A percentile compares a stretch with the other conserved stretches of the same genome.
Evolutionary conservation across 64 coral and sea anemone species (phyloP).

Genomic region (Montipora capricornis): DNA sequence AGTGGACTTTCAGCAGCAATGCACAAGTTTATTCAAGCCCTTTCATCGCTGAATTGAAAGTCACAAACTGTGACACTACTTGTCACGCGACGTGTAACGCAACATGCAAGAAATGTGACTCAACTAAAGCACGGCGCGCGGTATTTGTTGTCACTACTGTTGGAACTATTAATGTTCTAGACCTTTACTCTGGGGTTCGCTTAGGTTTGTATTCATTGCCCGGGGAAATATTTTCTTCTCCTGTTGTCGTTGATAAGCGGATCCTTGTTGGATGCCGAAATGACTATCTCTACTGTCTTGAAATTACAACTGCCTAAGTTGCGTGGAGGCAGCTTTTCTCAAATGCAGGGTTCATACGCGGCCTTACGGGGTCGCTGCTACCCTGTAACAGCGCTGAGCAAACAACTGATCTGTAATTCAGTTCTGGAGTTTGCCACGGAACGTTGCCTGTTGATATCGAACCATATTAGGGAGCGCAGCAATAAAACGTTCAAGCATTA

Average conservation of each 20-base stretch:
- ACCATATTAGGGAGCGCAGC: too few species aligned
- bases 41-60: conserved; percentile 47
- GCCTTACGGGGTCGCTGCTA: too few species aligned
- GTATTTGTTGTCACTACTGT: conserved; percentile 71
- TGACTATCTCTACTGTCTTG: conserved; percentile 85
- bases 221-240: conserved; percentile 93
- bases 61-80: neutral
- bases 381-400: too few species aligned
- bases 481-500: too few species aligned
- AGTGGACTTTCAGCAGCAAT: conserved; percentile 78
- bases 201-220: conserved; percentile 59
- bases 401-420: too few species aligned
- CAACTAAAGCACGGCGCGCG: neutral
- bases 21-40: conserved; percentile 90
- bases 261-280: conserved; percentile 86
- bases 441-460: too few species aligned
- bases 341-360: too few species aligned
- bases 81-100: neutral
- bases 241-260: conserved; percentile 61
- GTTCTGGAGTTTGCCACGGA: too few species aligned
- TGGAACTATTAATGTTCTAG: conserved; percentile 80
- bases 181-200: conserved; percentile 50
- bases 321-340: too few species aligned
- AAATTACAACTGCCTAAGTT: neutral
- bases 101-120: neutral